These are phyloP conservation scores for Triplophysa yarkandensis DNA, from an alignment of 2,797 vertebrate species.

Conservation along the genomic window DNA sequence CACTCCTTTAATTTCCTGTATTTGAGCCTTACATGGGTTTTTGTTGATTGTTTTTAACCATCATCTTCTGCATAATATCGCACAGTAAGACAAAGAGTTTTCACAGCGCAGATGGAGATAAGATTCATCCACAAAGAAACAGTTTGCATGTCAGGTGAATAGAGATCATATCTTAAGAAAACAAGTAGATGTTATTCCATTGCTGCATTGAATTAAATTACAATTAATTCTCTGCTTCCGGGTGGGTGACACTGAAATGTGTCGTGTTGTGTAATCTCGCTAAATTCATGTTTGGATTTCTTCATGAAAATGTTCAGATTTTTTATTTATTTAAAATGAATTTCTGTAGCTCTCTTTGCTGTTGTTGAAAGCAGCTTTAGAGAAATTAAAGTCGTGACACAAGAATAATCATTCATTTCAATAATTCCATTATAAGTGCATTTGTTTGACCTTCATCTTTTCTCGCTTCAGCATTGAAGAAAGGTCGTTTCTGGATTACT, in stretches of 20 bases:
- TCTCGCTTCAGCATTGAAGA: conserved; percentile 82
- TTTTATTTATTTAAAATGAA: too few species aligned
- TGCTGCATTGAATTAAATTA: too few species aligned
- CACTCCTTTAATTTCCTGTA: conserved; percentile 72
- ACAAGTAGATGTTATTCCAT: neutral
- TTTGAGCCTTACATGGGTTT: conserved; percentile 72
- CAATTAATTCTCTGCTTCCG: too few species aligned
- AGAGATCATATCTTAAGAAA: conserved; percentile 23
- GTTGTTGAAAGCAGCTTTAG: too few species aligned
- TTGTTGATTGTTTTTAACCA: conserved; percentile 63
- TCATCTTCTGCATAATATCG: conserved; percentile 28
- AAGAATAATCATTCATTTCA: too few species aligned
- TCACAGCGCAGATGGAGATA: conserved; percentile 23
- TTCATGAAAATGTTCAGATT: too few species aligned
- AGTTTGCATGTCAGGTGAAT: conserved; percentile 13
- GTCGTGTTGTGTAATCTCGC: too few species aligned
- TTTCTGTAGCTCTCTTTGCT: too few species aligned
- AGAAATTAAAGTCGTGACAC: too few species aligned
- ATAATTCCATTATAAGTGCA: too few species aligned
- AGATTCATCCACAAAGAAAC: conserved; percentile 12
- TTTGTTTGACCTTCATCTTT: neutral
- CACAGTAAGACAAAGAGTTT: conserved; percentile 26
- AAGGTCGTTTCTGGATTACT: conserved; percentile 94
- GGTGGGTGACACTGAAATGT: too few species aligned
- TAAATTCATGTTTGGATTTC: too few species aligned